Conservation (phyloP, 2,888 invertebrate genomes). For the Machimus atricapillus region DNA sequence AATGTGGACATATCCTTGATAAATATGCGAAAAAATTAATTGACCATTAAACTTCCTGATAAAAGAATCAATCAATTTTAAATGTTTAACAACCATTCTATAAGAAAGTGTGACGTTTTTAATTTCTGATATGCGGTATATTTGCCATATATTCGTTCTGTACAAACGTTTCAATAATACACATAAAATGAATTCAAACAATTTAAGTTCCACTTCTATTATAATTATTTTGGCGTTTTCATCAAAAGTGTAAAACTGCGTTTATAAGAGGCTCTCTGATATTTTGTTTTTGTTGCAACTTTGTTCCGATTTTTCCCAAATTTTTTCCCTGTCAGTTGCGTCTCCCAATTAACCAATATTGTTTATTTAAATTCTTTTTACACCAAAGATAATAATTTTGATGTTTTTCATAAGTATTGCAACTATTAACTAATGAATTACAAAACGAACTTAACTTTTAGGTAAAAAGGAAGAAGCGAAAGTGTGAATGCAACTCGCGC, state of each 20-base stretch:
- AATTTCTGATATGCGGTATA: neutral
- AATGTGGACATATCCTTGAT: too few relatives aligned
- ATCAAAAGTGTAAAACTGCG: neutral
- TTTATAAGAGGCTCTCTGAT: neutral
- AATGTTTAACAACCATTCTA: neutral
- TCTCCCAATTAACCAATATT: neutral
- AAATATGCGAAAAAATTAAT: too few relatives aligned
- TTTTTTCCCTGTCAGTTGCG: neutral
- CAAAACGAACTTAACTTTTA: constrained; percentile 28
- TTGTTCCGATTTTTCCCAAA: neutral
- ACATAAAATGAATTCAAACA: neutral
- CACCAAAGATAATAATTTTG: constrained; percentile 36
- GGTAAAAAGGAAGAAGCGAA: constrained; percentile 32
- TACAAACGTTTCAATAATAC: neutral
- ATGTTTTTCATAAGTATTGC: constrained; percentile 9
- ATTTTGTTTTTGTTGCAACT: neutral
- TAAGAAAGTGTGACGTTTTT: neutral
- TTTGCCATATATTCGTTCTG: neutral
- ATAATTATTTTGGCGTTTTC: neutral
- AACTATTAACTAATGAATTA: constrained; percentile 22
- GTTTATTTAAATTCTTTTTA: constrained; percentile 27
- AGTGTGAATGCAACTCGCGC: constrained; percentile 13
- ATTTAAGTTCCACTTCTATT: neutral
- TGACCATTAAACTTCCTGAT: neutral
- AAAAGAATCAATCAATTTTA: neutral